Evolutionary conservation across 2,113 vertebrate genomes (phyloP).

Genomic region (Cyprinodon tularosa): DNA sequence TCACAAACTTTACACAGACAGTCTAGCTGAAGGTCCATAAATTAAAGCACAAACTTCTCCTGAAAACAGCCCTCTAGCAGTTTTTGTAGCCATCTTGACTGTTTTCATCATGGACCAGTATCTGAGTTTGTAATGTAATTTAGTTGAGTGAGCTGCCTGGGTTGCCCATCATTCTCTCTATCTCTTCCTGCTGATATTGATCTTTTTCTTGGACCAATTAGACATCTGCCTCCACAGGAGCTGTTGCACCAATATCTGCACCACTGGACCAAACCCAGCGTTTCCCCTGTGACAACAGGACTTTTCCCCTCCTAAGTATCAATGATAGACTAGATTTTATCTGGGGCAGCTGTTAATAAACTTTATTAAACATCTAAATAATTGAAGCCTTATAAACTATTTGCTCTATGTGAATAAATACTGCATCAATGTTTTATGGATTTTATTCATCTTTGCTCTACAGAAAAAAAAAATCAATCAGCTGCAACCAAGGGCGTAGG

Average conservation of each 20-base stretch:
- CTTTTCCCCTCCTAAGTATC: constrained; percentile 16
- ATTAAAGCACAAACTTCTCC: constrained; percentile 35
- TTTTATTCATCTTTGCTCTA: not conserved
- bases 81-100: constrained; percentile 31
- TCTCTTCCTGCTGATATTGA: constrained; percentile 67
- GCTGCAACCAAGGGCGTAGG: too few relatives aligned
- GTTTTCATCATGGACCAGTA: constrained; percentile 62
- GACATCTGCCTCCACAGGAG: constrained; percentile 62
- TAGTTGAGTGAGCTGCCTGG: constrained; percentile 61
- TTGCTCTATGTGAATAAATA: not conserved
- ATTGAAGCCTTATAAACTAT: not conserved
- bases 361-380: not conserved
- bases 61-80: constrained; percentile 35
- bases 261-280: constrained; percentile 57
- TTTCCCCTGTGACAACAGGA: constrained; percentile 41
- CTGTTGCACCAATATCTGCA: constrained; percentile 64
- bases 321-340: constrained; percentile 22
- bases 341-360: constrained; percentile 6
- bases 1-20: constrained; percentile 11
- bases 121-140: constrained; percentile 71
- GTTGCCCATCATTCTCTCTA: constrained; percentile 68
- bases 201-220: constrained; percentile 66
- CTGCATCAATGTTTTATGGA: not conserved
- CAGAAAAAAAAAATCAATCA: not conserved
- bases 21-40: constrained; percentile 5